phyloP scores from a whole-genome alignment of 2,888 invertebrate genomes.

The Microplitis manilae region DNA sequence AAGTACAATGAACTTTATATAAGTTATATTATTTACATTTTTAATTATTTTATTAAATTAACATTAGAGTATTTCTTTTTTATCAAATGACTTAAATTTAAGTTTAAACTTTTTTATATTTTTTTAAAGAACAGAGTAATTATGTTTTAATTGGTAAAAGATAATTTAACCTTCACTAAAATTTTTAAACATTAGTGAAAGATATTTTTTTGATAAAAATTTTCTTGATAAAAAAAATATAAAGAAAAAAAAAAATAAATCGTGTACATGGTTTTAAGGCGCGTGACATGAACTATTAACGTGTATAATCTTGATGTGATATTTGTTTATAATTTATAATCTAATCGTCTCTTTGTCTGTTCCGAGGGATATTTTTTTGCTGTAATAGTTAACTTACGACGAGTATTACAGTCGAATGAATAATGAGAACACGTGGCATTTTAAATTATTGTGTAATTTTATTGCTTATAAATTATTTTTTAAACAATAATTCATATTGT shows the following conservation, averaged over 20 bases:
- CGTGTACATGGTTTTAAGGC: neutral
- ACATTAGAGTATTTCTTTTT: neutral
- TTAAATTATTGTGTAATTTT: too few species aligned
- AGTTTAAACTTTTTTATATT: neutral
- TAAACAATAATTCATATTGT: neutral
- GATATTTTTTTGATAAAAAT: neutral
- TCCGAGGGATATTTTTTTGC: neutral
- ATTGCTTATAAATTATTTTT: too few species aligned
- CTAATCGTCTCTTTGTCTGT: neutral
- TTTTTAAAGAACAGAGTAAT: neutral
- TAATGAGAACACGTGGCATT: too few species aligned
- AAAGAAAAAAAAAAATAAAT: neutral
- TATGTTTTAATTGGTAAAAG: neutral
- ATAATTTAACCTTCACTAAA: neutral
- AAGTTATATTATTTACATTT: neutral
- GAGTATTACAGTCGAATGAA: too few species aligned
- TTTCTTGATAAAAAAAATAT: neutral
- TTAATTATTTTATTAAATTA: conserved; percentile 3
- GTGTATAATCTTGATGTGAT: neutral
- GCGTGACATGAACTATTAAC: neutral
- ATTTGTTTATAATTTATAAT: neutral
- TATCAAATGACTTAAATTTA: neutral
- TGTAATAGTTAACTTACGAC: neutral
- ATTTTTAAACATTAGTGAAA: neutral
- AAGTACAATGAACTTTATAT: conserved; percentile 25